Percentiles rank a stretch among this genome's conserved stretches.
phyloP scores from a whole-genome alignment of 2,797 vertebrate genomes.

The Gymnodraco acuticeps region DNA sequence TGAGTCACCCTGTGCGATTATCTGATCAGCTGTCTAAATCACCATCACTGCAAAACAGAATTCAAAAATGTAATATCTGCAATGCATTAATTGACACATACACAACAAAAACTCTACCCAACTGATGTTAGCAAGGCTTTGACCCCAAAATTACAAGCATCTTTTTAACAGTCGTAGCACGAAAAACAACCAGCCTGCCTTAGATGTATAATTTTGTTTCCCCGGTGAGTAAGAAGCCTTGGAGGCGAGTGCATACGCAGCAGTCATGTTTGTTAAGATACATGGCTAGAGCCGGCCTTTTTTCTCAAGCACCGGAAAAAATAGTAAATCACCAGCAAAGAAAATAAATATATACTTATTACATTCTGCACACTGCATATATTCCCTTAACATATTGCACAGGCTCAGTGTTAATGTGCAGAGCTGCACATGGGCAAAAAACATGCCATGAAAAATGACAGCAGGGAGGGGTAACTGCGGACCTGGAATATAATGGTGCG shows the following conservation, averaged over 20 bases:
- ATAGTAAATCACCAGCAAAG: slow-evolving; percentile 81
- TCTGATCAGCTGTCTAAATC: slow-evolving; percentile 19
- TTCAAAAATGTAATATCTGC: neutral
- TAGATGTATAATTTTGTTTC: slow-evolving; percentile 83
- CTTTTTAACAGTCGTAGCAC: slow-evolving; percentile 75
- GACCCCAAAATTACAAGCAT: slow-evolving; percentile 59
- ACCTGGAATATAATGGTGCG: slow-evolving; percentile 81
- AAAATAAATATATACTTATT: slow-evolving; percentile 87
- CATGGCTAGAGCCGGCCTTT: slow-evolving; percentile 71
- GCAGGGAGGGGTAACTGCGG: slow-evolving; percentile 79
- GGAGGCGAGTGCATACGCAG: slow-evolving; percentile 79
- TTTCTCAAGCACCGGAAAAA: slow-evolving; percentile 74
- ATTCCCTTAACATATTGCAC: slow-evolving; percentile 84
- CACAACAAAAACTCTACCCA: slow-evolving; percentile 47
- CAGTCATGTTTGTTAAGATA: slow-evolving; percentile 83
- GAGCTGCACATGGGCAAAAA: slow-evolving; percentile 75
- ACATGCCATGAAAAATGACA: slow-evolving; percentile 86
- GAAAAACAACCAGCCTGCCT: slow-evolving; percentile 74
- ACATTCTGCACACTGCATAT: slow-evolving; percentile 82
- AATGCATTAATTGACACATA: slow-evolving; percentile 31
- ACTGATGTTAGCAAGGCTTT: slow-evolving; percentile 37
- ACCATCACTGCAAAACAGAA: neutral
- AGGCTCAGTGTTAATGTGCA: slow-evolving; percentile 77
- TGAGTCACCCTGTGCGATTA: slow-evolving; percentile 4
- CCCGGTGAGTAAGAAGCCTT: slow-evolving; percentile 78